Percentiles rank a stretch among this genome's conserved stretches.
Conservation (phyloP, 2,113 vertebrate genomes). For the Corythoichthys intestinalis region DNA sequence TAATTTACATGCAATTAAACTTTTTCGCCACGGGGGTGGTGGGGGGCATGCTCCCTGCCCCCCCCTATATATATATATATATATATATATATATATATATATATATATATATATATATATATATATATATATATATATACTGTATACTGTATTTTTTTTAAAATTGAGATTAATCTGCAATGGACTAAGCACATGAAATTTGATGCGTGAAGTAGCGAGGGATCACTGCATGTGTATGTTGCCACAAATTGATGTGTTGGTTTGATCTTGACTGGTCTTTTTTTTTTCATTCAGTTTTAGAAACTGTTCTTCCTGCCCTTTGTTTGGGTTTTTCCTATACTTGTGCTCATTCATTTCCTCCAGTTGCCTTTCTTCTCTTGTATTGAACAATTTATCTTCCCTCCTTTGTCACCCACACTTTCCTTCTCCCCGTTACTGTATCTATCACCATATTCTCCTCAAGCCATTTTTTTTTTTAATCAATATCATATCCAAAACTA, state of each 20-base stretch:
- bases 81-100: too few relatives aligned
- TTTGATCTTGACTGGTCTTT: slow-evolving; percentile 3
- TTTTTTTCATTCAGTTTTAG: not conserved
- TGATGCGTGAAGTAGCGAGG: not conserved
- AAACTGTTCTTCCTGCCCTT: slow-evolving; percentile 9
- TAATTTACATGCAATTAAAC: too few relatives aligned
- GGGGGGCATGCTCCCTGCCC: too few relatives aligned
- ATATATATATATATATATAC: too few relatives aligned
- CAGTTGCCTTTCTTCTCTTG: not conserved
- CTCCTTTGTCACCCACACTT: not conserved
- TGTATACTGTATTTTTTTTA: too few relatives aligned
- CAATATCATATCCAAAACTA: too few relatives aligned
- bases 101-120: too few relatives aligned
- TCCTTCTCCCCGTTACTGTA: not conserved
- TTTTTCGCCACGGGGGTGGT: too few relatives aligned
- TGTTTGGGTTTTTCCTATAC: slow-evolving; percentile 7
- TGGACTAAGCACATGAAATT: too few relatives aligned
- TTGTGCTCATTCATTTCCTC: slow-evolving; percentile 8
- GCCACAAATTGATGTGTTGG: not conserved
- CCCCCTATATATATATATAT: too few relatives aligned
- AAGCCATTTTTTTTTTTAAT: not conserved
- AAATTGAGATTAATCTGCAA: too few relatives aligned
- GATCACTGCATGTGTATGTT: not conserved
- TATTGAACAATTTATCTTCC: not conserved
- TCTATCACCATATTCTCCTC: not conserved